A percentile compares a stretch with the other conserved stretches of the same genome.
Evolutionary conservation across 2,797 vertebrate species (phyloP).

Genomic region (Spinibarbus caldwelli): DNA sequence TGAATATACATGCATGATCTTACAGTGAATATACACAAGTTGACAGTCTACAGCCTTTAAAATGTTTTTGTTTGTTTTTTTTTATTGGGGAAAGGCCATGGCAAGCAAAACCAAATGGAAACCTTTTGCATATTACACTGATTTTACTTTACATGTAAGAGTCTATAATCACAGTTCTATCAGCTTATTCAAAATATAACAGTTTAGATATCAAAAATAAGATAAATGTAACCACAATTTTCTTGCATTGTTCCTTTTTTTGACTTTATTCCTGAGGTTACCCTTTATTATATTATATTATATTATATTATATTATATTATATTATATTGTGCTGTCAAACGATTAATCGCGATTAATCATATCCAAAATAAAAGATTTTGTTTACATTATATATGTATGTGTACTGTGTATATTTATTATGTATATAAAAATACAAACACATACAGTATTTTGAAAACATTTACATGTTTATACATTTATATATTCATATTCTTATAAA

Average conservation of each 20-base stretch:
- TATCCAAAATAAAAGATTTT: no score
- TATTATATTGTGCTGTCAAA: not conserved
- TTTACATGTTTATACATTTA: no score
- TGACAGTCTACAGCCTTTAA: not conserved
- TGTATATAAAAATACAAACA: no score
- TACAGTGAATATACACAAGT: not conserved
- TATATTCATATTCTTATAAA: no score
- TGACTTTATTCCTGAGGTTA: not conserved
- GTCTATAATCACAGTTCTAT: not conserved
- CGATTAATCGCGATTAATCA: no score
- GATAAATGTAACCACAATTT: not conserved
- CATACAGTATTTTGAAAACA: no score
- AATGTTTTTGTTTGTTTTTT: not conserved
- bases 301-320: no score
- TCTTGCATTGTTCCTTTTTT: not conserved
- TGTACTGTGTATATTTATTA: no score
- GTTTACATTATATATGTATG: no score
- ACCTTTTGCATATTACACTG: not conserved
- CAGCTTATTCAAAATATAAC: not conserved
- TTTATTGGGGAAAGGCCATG: not conserved
- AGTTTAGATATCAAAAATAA: not conserved
- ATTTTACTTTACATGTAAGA: not conserved
- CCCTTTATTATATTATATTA: not conserved
- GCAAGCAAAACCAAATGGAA: not conserved
- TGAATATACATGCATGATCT: not conserved